Conservation (phyloP, 2,113 vertebrate genomes). For the Toxotes jaculatrix region DNA sequence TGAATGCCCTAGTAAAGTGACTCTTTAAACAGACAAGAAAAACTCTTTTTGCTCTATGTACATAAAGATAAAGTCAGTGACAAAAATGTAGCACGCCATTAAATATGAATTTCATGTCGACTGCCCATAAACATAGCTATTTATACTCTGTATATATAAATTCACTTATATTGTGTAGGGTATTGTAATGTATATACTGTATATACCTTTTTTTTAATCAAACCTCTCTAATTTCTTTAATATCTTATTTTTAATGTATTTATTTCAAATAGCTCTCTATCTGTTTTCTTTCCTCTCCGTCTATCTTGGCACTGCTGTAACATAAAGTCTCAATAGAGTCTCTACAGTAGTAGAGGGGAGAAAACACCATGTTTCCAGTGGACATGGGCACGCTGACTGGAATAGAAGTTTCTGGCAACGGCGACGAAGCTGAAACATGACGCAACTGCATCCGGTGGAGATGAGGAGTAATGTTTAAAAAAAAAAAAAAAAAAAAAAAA, state of each 20-base stretch:
- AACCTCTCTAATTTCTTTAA: too few species aligned
- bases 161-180: too few species aligned
- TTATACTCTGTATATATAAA: not conserved
- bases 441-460: not conserved
- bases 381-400: not conserved
- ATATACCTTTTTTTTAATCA: not conserved
- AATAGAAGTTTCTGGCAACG: not conserved
- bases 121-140: conserved; percentile 7
- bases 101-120: conserved; percentile 13
- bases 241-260: too few species aligned
- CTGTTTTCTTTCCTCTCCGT: not conserved
- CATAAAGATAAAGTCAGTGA: too few species aligned
- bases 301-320: not conserved
- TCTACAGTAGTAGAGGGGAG: not conserved
- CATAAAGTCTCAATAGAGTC: too few species aligned
- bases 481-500: not conserved
- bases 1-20: not conserved
- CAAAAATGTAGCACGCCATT: not conserved
- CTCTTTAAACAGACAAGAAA: not conserved
- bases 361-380: not conserved
- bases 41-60: too few species aligned
- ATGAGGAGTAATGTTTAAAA: conserved; percentile 1
- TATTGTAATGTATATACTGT: not conserved
- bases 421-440: not conserved
- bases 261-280: not conserved